A percentile compares a stretch with the other conserved stretches of the same genome.
Conservation (phyloP, 2,888 invertebrate genomes). For the Bruchidius siliquastri region DNA sequence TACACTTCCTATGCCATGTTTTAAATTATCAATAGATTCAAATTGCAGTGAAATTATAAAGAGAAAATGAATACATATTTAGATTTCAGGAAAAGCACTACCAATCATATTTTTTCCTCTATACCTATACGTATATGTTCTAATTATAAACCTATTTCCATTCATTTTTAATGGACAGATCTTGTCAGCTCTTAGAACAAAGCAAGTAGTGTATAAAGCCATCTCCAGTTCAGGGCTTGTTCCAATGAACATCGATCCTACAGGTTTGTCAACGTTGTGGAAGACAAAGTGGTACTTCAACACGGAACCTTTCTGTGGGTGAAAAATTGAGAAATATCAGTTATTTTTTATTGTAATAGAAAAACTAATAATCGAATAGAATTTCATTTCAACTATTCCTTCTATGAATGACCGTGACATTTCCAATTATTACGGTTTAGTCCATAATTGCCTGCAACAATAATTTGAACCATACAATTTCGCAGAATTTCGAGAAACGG, state of each 20-base stretch:
- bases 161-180: slow-evolving; percentile 70
- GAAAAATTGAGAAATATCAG: slow-evolving; percentile 5
- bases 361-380: no score
- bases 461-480: no score
- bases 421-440: no score
- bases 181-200: slow-evolving; percentile 67
- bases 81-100: slow-evolving; percentile 78
- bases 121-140: slow-evolving; percentile 66
- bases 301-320: slow-evolving; percentile 72
- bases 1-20: no score
- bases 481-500: no score
- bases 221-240: slow-evolving; percentile 90
- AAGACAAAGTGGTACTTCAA: slow-evolving; percentile 69
- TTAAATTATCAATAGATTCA: no score
- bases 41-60: no score
- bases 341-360: not conserved
- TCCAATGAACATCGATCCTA: slow-evolving; percentile 73
- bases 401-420: no score
- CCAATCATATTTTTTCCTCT: slow-evolving; percentile 75
- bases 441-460: no score
- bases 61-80: slow-evolving; percentile 29
- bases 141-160: slow-evolving; percentile 66
- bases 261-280: slow-evolving; percentile 69
- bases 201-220: slow-evolving; percentile 85
- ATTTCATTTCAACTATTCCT: no score